phyloP scores from a whole-genome alignment of 1,140 invertebrate genomes.

The Zaprionus tsacasi region DNA sequence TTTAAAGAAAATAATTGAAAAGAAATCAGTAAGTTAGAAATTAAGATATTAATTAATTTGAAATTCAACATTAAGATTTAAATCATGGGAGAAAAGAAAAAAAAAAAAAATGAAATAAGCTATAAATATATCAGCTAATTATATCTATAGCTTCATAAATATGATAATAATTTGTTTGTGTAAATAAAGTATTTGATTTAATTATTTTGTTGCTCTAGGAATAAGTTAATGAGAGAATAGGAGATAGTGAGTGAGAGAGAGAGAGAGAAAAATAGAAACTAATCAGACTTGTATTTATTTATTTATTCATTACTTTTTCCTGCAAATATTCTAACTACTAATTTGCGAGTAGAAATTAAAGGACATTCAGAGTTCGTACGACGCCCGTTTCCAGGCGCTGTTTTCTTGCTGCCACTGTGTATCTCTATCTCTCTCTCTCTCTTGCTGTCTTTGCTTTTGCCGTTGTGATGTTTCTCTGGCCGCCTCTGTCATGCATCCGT shows the following conservation, averaged over 20 bases:
- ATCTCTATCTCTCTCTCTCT: no score
- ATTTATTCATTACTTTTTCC: conserved; percentile 1
- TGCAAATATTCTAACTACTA: neutral
- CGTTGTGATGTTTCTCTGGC: conserved; percentile 34
- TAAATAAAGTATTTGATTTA: neutral
- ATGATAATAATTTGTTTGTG: neutral
- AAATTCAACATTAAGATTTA: no score
- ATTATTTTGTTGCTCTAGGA: neutral
- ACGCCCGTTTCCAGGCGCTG: neutral
- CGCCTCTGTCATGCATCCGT: conserved; percentile 74
- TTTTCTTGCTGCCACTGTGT: neutral
- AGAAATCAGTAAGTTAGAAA: neutral
- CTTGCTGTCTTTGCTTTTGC: neutral
- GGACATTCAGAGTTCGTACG: neutral
- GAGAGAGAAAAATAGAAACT: neutral
- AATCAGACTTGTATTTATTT: conserved; percentile 2
- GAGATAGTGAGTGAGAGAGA: neutral
- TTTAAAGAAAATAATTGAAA: neutral
- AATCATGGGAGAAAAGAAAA: no score
- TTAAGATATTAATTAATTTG: neutral
- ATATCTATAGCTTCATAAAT: no score
- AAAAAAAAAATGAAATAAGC: no score
- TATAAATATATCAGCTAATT: no score
- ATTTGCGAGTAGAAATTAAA: neutral
- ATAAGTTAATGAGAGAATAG: neutral